These are phyloP conservation scores for Hypomecis punctinalis DNA, from an alignment of 2,888 invertebrate species.

Conservation along the genomic window DNA sequence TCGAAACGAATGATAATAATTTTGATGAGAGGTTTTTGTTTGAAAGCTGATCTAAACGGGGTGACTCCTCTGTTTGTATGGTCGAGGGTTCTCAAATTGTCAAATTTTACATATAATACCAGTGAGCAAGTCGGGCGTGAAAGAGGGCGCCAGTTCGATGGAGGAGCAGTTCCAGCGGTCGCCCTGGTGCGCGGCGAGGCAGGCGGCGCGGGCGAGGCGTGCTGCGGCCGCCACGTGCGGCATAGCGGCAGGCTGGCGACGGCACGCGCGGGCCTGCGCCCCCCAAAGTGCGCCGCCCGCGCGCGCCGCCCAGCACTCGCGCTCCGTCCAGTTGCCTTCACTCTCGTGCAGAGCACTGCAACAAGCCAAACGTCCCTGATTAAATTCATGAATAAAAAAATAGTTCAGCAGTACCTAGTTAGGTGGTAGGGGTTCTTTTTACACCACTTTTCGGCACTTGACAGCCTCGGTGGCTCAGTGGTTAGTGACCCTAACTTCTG, in stretches of 20 bases:
- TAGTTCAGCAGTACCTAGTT: no score
- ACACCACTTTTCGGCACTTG: no score
- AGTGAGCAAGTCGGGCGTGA: slow-evolving; percentile 90
- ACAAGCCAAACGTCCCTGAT: background rate
- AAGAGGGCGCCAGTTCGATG: slow-evolving; percentile 88
- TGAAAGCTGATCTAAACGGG: no score
- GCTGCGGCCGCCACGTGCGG: slow-evolving; percentile 91
- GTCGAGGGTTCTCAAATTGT: no score
- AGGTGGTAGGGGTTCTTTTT: no score
- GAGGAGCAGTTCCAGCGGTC: slow-evolving; percentile 94
- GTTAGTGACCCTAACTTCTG: no score
- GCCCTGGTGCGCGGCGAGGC: slow-evolving; percentile 89
- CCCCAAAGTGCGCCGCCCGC: slow-evolving; percentile 83
- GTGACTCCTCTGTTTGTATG: no score
- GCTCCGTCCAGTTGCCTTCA: slow-evolving; percentile 80
- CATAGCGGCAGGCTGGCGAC: slow-evolving; percentile 89
- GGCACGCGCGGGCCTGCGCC: slow-evolving; percentile 87
- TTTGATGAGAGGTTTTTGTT: no score
- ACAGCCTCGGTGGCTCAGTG: no score
- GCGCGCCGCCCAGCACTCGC: slow-evolving; percentile 73
- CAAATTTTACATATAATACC: slow-evolving; percentile 80
- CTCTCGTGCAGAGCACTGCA: slow-evolving; percentile 73
- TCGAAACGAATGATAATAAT: no score
- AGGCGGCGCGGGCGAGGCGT: slow-evolving; percentile 87
- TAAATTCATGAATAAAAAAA: no score